Evolutionary conservation across 1,140 invertebrate genomes (phyloP).

Genomic region (Zaprionus lachaisei): DNA sequence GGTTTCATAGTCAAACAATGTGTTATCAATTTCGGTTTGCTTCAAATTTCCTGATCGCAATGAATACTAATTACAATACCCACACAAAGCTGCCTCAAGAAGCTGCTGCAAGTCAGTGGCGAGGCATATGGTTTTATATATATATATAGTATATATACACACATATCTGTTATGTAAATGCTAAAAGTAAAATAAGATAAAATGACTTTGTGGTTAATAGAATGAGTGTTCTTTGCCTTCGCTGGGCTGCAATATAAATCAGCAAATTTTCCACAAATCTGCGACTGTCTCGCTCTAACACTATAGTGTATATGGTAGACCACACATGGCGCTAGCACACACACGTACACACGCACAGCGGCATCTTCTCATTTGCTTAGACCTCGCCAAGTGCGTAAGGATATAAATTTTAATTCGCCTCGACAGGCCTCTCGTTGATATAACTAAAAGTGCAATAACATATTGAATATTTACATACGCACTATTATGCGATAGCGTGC

Average conservation of each 20-base stretch:
- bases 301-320: not conserved
- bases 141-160: not conserved
- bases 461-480: conserved; percentile 19
- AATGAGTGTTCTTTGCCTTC: not conserved
- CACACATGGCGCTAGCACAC: not conserved
- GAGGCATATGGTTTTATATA: not conserved
- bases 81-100: not conserved
- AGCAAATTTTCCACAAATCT: not conserved
- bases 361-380: conserved; percentile 19
- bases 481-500: not conserved
- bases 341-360: not conserved
- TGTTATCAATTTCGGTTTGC: conserved; percentile 2
- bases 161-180: conserved; percentile 1
- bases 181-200: conserved; percentile 3
- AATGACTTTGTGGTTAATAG: not conserved
- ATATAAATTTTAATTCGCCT: conserved; percentile 37
- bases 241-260: not conserved
- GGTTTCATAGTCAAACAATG: conserved; percentile 2
- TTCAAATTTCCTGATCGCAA: conserved; percentile 1
- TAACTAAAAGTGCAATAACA: conserved; percentile 33
- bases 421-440: conserved; percentile 12
- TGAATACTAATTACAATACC: not conserved
- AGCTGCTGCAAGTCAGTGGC: not conserved
- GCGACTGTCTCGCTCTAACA: conserved; percentile 4
- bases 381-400: conserved; percentile 20